A percentile compares a stretch with the other conserved stretches of the same genome.
Conservation (phyloP, 1,140 invertebrate species). For the Mizuhopecten yessoensis region DNA sequence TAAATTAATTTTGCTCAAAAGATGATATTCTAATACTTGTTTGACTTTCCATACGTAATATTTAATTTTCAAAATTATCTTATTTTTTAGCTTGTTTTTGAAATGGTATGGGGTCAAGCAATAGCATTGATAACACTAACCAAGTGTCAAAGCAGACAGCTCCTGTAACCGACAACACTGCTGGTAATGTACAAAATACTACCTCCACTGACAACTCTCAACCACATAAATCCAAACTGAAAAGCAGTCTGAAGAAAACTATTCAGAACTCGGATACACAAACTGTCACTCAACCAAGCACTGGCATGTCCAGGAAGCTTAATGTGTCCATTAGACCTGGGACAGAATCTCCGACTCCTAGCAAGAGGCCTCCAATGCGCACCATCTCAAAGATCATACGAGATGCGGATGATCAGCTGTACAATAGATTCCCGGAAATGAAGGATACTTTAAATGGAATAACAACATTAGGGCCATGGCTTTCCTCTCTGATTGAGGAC, state of each 20-base stretch:
- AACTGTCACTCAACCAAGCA: neutral
- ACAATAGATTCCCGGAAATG: neutral
- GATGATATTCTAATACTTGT: no score
- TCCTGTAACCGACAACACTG: neutral
- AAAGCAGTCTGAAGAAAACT: neutral
- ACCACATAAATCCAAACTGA: neutral
- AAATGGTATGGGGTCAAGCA: neutral
- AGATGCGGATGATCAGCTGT: neutral
- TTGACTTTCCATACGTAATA: no score
- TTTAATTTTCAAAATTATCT: no score
- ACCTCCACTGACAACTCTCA: neutral
- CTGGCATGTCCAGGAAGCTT: neutral
- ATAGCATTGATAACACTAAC: neutral
- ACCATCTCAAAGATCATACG: constrained; percentile 9
- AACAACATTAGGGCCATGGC: neutral
- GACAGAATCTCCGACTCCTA: neutral
- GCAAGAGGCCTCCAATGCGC: neutral
- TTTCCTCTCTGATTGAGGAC: neutral
- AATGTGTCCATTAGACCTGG: neutral
- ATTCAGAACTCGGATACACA: neutral
- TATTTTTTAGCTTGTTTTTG: neutral
- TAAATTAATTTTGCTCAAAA: no score
- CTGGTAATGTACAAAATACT: neutral
- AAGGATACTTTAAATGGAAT: neutral
- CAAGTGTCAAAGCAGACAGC: neutral